phyloP scores from a whole-genome alignment of 1,140 invertebrate species.

The Limonius californicus region DNA sequence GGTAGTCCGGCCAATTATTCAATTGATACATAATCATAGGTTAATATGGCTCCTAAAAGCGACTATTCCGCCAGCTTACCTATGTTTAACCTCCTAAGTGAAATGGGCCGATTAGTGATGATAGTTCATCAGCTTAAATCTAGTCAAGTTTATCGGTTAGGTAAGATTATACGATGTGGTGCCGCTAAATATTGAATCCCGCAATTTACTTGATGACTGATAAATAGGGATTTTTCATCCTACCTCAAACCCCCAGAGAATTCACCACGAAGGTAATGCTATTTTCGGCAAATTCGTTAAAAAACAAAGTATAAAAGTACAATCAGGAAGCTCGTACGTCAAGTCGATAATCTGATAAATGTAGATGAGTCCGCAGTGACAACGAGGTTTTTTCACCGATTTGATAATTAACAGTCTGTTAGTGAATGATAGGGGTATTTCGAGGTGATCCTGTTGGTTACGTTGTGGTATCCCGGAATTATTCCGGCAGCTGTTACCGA shows the following conservation, averaged over 20 bases:
- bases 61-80: neutral
- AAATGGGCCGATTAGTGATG: neutral
- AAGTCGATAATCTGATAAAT: too few relatives aligned
- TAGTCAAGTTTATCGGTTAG: neutral
- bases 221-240: too few relatives aligned
- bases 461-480: neutral
- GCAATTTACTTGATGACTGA: neutral
- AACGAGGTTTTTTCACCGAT: neutral
- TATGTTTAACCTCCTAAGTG: neutral
- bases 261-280: too few relatives aligned
- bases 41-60: neutral
- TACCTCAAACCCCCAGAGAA: too few relatives aligned
- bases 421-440: neutral
- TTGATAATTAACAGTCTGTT: slow-evolving; percentile 7
- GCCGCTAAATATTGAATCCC: neutral
- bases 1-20: neutral
- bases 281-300: too few relatives aligned
- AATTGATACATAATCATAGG: neutral
- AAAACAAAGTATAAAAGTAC: too few relatives aligned
- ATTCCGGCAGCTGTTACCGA: neutral
- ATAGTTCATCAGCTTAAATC: neutral
- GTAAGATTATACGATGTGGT: neutral
- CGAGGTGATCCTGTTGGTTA: neutral
- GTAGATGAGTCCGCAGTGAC: too few relatives aligned
- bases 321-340: too few relatives aligned